Base-by-base conservation (phyloP, 2,888 invertebrate species). In the Suillia variegata region DNA sequence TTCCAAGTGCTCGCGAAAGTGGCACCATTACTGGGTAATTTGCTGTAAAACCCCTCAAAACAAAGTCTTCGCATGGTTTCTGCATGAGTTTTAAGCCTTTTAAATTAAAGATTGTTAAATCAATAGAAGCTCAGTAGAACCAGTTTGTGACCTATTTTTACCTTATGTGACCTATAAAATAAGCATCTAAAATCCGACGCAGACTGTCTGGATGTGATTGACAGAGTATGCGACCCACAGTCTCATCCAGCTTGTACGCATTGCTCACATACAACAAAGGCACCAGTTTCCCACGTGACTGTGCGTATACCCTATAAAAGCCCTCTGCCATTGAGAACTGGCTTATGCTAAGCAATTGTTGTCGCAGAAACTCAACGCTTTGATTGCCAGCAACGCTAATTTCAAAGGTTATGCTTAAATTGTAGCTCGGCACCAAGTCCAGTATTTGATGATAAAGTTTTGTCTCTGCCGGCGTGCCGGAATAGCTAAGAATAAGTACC, bases 261-360 rank as follows among this genome's bases (percentile, higher is more conserved):
- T 88, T 88, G 74, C 87, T 88, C 18, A 89, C 82, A 70, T 89
- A 89, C 69, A 86, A 84, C 31, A 89, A 81, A n/a, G 89, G 88
- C 50, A 85, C 64, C 56, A 77, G 67, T 1, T 67, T 66, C 6
- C 67, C 70, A 34, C 74, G 77, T 24, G 76, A 70, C 56, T 77
- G 70, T 15, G 80, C 80, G 63, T 75, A 78, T 6, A 82, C 75
- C 26, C 76, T 74, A 63, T 80, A 80, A 61, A 82, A 80, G n/a
- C 73, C 76, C 3, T 74, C 76, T 21, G 71, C 63, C 12, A 66
- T 65, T 5, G 69, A 63, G 57, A 66, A 73, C 51, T 65, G 53
- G 51, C 70, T 62, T 48, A 74, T 66, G 53, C 65, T 68, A 15
- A 77, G 72, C 51, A 86, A 73, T 65, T 85, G 82, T 56, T 83